These are phyloP conservation scores for Cassiopea andromeda DNA, from an alignment of 30 jellyfish, hydroid and myxozoan genomes.

Conservation along the genomic window DNA sequence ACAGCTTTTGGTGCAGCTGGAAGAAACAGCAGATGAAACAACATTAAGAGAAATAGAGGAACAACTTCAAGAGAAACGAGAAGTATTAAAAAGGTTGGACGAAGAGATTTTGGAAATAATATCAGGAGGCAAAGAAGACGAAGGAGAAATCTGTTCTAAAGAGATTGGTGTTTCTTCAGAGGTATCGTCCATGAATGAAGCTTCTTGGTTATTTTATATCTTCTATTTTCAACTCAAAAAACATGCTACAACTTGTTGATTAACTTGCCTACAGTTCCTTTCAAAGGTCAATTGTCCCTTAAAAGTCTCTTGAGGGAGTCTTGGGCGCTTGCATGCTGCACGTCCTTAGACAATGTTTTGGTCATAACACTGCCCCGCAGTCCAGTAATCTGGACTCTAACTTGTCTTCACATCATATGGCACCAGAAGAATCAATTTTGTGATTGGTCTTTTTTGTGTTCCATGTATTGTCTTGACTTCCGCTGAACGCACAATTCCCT, in stretches of 20 bases:
- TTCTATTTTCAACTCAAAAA: too few relatives aligned
- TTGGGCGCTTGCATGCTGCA: not conserved
- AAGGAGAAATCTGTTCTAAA: too few relatives aligned
- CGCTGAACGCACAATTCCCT: constrained; percentile 34
- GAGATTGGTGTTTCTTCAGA: too few relatives aligned
- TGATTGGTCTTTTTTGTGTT: constrained; percentile 28
- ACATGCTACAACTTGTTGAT: too few relatives aligned
- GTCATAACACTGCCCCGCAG: constrained; percentile 48
- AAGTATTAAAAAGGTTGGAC: too few relatives aligned
- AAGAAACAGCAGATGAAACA: not conserved
- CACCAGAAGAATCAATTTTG: constrained; percentile 19
- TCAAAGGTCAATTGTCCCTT: too few relatives aligned
- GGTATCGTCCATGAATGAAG: too few relatives aligned
- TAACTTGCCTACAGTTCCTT: too few relatives aligned
- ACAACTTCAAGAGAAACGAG: too few relatives aligned
- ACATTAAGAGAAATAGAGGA: not conserved
- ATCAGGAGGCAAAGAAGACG: too few relatives aligned
- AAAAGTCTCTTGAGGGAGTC: not conserved
- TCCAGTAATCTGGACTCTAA: constrained; percentile 57
- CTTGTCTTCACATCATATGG: constrained; percentile 42
- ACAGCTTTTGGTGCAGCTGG: not conserved
- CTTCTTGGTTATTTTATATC: too few relatives aligned
- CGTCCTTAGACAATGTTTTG: not conserved
- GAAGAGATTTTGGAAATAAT: too few relatives aligned
- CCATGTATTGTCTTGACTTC: constrained; percentile 12